These are phyloP conservation scores for Pseudomyrmex pallidus DNA, from an alignment of 1,140 invertebrate species.

Conservation along the genomic window DNA sequence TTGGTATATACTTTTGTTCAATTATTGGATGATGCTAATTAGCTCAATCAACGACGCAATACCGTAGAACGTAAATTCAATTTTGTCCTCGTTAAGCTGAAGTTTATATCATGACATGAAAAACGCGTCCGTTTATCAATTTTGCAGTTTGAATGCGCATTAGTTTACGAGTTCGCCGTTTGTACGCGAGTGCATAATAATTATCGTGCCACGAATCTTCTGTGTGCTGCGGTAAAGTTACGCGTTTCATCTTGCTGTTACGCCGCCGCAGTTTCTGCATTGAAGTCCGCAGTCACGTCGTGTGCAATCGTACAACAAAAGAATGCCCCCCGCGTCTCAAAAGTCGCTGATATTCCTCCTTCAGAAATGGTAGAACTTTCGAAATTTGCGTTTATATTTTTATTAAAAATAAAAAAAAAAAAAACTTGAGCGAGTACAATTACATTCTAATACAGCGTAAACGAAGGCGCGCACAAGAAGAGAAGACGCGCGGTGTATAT, in stretches of 20 bases:
- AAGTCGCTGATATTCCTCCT: background rate
- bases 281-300: slow-evolving; percentile 59
- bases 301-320: slow-evolving; percentile 36
- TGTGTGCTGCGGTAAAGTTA: slow-evolving; percentile 55
- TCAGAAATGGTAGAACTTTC: background rate
- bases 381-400: background rate
- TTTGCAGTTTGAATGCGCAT: slow-evolving; percentile 29
- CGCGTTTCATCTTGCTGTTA: slow-evolving; percentile 48
- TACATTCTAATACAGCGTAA: background rate
- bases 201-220: slow-evolving; percentile 65
- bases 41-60: slow-evolving; percentile 32
- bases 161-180: slow-evolving; percentile 47
- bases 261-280: slow-evolving; percentile 58
- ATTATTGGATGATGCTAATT: slow-evolving; percentile 33
- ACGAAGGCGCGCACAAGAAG: background rate
- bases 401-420: background rate
- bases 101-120: slow-evolving; percentile 49
- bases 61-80: slow-evolving; percentile 31
- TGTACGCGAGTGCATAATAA: slow-evolving; percentile 65
- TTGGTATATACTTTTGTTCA: slow-evolving; percentile 17
- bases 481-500: background rate
- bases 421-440: background rate
- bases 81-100: slow-evolving; percentile 46
- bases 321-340: slow-evolving; percentile 32
- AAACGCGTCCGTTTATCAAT: slow-evolving; percentile 56